Conservation (phyloP, 2,888 invertebrate genomes). For the Molanna angustata region DNA sequence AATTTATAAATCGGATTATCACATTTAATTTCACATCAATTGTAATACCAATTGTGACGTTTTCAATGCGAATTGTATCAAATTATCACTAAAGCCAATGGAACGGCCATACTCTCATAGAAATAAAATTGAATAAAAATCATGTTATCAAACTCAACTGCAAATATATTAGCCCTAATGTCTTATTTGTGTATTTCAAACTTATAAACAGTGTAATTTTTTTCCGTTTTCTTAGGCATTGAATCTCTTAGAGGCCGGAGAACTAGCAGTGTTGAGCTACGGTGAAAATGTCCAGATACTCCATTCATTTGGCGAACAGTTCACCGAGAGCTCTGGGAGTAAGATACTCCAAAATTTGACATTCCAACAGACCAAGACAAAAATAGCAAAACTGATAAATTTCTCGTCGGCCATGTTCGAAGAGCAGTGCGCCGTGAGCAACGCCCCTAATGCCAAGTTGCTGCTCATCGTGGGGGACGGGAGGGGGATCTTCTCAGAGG, state of each 20-base stretch:
- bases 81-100: too few species aligned
- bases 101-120: too few species aligned
- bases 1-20: too few species aligned
- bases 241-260: conserved; percentile 90
- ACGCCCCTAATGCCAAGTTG: conserved; percentile 72
- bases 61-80: too few species aligned
- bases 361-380: conserved; percentile 88
- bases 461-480: conserved; percentile 95
- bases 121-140: too few species aligned
- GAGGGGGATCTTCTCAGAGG: conserved; percentile 86
- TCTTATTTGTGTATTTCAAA: too few species aligned
- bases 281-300: conserved; percentile 83
- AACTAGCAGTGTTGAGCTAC: conserved; percentile 88
- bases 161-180: too few species aligned
- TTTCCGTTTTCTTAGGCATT: conserved; percentile 69
- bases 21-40: too few species aligned
- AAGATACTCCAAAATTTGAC: conserved; percentile 76
- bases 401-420: conserved; percentile 70
- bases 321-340: conserved; percentile 83
- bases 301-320: conserved; percentile 83
- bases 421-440: conserved; percentile 46
- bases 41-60: too few species aligned
- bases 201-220: too few species aligned
- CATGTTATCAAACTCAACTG: too few species aligned
- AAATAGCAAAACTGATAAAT: conserved; percentile 78